Evolutionary conservation across 1,140 invertebrate genomes (phyloP).

Genomic region (Anastrepha obliqua): DNA sequence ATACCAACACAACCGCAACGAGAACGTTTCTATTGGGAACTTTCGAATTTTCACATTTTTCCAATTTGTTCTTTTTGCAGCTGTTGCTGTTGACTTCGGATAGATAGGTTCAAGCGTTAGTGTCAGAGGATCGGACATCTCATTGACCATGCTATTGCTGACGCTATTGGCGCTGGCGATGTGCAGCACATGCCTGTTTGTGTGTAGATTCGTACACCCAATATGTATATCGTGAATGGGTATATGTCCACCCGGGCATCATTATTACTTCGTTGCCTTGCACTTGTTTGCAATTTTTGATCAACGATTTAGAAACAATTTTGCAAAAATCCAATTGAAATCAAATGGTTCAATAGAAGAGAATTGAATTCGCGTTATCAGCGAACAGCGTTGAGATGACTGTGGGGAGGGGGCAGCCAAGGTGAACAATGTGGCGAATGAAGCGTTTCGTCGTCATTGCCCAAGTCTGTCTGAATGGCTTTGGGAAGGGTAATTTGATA

Average conservation of each 20-base stretch:
- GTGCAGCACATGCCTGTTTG: neutral
- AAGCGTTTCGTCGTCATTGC: neutral
- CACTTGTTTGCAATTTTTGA: slow-evolving; percentile 8
- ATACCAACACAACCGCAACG: neutral
- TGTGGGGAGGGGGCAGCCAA: neutral
- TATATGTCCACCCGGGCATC: neutral
- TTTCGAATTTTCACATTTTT: neutral
- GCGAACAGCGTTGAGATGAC: neutral
- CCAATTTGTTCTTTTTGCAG: neutral
- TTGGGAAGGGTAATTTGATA: slow-evolving; percentile 64
- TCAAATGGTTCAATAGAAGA: neutral
- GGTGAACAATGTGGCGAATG: neutral
- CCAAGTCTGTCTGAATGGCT: neutral
- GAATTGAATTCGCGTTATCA: slow-evolving; percentile 20
- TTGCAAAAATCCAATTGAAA: slow-evolving; percentile 17
- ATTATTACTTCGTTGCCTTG: neutral
- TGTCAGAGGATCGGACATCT: neutral
- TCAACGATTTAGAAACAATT: slow-evolving; percentile 34
- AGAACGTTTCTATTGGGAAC: neutral
- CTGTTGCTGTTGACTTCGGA: neutral
- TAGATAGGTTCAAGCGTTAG: neutral
- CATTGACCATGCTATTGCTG: neutral
- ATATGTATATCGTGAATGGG: neutral
- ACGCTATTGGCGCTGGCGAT: neutral
- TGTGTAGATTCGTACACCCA: neutral